Evolutionary conservation across 2,113 vertebrate genomes (phyloP).

Genomic region (Pionites leucogaster): DNA sequence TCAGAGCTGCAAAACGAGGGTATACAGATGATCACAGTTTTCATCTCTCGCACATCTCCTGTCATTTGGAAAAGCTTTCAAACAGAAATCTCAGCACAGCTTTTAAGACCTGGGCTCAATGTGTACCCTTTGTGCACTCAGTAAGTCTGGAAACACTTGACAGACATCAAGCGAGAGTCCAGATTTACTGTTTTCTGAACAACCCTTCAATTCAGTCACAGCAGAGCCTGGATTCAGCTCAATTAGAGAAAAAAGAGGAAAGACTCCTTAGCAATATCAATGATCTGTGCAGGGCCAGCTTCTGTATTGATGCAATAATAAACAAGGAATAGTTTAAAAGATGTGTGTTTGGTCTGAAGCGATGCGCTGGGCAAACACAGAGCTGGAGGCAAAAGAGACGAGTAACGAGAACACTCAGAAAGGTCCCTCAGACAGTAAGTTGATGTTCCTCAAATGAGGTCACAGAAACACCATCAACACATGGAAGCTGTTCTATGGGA

Average conservation of each 20-base stretch:
- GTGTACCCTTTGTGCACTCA: background rate
- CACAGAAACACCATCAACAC: background rate
- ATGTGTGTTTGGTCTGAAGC: background rate
- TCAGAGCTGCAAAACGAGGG: slow-evolving; percentile 83
- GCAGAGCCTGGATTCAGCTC: background rate
- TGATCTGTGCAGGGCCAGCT: background rate
- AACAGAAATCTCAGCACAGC: background rate
- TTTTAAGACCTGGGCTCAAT: background rate
- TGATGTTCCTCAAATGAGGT: background rate
- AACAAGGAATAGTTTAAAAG: background rate
- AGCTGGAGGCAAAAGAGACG: background rate
- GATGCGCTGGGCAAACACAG: no score
- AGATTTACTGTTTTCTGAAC: background rate
- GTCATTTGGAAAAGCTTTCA: slow-evolving; percentile 1
- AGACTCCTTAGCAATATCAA: background rate
- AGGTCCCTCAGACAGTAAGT: background rate
- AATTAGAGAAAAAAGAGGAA: background rate
- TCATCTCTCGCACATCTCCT: background rate
- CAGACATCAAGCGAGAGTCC: background rate
- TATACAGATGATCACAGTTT: slow-evolving; percentile 35
- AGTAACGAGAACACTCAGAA: background rate
- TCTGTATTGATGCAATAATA: background rate
- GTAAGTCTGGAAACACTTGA: background rate
- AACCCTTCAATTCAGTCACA: background rate
- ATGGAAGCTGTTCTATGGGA: background rate